Percentiles rank a stretch among this genome's conserved stretches.
Conservation (phyloP, 2,797 vertebrate genomes). For the Poecilia wingei region DNA sequence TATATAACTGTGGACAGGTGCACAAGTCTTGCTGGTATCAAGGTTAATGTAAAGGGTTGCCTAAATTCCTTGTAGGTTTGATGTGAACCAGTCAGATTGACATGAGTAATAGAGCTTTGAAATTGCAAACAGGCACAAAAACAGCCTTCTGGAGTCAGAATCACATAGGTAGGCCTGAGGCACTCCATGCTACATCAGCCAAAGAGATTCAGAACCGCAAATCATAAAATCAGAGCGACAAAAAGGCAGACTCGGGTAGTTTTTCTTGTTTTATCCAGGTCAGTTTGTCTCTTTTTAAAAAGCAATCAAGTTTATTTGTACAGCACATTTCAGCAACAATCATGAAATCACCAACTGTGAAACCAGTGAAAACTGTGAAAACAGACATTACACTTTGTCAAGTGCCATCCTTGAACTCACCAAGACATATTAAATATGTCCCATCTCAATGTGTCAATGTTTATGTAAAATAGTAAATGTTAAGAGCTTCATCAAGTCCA, state of each 20-base stretch:
- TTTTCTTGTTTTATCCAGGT: background rate
- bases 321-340: too few species aligned
- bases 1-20: background rate
- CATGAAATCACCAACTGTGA: too few species aligned
- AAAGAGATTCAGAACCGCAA: slow-evolving; percentile 36
- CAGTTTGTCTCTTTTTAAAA: slow-evolving; percentile 9
- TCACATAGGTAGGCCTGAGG: slow-evolving; percentile 37
- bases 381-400: too few species aligned
- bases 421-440: too few species aligned
- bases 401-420: too few species aligned
- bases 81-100: slow-evolving; percentile 10
- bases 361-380: too few species aligned
- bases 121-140: slow-evolving; percentile 26
- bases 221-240: slow-evolving; percentile 27
- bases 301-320: background rate
- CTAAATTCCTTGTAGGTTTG: background rate
- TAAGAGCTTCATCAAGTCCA: too few species aligned
- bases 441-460: too few species aligned
- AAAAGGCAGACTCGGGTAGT: slow-evolving; percentile 12
- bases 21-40: background rate
- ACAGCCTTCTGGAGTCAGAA: slow-evolving; percentile 16
- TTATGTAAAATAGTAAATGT: too few species aligned
- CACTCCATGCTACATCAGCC: slow-evolving; percentile 22
- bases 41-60: slow-evolving; percentile 1
- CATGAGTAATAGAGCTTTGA: slow-evolving; percentile 10